phyloP scores from a whole-genome alignment of 2,113 vertebrate genomes.

The Notothenia coriiceps region DNA sequence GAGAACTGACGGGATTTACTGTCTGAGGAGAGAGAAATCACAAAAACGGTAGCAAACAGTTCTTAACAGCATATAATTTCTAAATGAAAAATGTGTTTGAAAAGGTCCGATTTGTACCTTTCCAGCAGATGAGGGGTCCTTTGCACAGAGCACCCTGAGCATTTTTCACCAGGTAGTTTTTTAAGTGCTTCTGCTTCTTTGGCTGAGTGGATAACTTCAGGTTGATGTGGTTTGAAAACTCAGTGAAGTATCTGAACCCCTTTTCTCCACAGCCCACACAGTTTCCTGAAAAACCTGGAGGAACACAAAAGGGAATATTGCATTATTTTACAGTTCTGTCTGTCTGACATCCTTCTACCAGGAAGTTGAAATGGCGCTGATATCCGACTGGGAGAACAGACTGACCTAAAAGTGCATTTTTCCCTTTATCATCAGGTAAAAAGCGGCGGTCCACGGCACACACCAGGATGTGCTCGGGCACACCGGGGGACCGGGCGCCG shows the following conservation, averaged over 20 bases:
- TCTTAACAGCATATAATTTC: neutral
- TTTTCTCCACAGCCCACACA: conserved; percentile 98
- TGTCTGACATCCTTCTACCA: neutral
- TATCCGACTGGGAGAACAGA: conserved; percentile 29
- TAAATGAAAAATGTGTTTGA: too few relatives aligned
- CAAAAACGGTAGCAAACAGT: neutral
- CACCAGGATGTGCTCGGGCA: conserved; percentile 96
- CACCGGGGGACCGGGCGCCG: conserved; percentile 95
- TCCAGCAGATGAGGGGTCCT: conserved; percentile 98
- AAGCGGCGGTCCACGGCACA: conserved; percentile 97
- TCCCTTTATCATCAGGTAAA: conserved; percentile 97
- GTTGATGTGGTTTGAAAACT: conserved; percentile 99
- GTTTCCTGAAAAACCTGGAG: conserved; percentile 96
- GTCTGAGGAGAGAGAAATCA: conserved; percentile 81
- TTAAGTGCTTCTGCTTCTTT: conserved; percentile 99
- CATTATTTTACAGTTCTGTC: neutral
- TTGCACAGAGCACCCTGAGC: conserved; percentile 95
- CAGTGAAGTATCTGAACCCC: conserved; percentile 98
- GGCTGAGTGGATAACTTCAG: conserved; percentile 98
- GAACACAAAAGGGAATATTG: neutral
- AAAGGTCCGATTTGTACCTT: conserved; percentile 85
- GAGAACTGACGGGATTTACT: conserved; percentile 93
- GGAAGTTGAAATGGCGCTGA: conserved; percentile 1
- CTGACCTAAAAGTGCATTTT: conserved; percentile 99
- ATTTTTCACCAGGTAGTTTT: conserved; percentile 98